phyloP scores from a whole-genome alignment of 2,113 vertebrate species.

The Apodemus sylvaticus region DNA sequence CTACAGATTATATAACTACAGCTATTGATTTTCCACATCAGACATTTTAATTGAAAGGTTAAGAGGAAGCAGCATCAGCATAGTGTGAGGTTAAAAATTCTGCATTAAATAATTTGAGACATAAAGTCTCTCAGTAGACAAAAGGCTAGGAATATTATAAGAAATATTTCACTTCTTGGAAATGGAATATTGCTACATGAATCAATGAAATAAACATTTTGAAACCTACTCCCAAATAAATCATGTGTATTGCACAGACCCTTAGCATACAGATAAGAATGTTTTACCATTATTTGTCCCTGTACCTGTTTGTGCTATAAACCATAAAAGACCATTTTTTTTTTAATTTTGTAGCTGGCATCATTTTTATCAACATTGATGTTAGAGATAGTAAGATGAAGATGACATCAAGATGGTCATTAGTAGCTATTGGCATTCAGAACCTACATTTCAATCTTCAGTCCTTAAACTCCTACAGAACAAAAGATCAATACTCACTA shows the following conservation, averaged over 20 bases:
- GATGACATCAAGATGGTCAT: not conserved
- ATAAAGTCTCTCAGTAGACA: not conserved
- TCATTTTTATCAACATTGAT: not conserved
- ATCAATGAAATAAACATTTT: not conserved
- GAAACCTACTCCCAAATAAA: slow-evolving; percentile 19
- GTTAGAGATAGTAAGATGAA: not conserved
- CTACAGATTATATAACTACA: slow-evolving; percentile 67
- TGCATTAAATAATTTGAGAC: slow-evolving; percentile 53
- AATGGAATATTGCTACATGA: not conserved
- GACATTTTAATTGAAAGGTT: slow-evolving; percentile 74
- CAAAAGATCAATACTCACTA: slow-evolving; percentile 11
- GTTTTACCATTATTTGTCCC: not conserved
- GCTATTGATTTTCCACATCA: slow-evolving; percentile 69
- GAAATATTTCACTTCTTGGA: slow-evolving; percentile 23
- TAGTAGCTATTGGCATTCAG: not conserved
- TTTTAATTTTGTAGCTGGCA: not conserved
- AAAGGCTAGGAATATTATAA: slow-evolving; percentile 41
- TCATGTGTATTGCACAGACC: not conserved
- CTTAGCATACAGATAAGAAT: not conserved
- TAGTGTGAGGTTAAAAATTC: slow-evolving; percentile 62
- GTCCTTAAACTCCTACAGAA: not conserved
- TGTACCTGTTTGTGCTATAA: not conserved
- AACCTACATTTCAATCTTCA: slow-evolving; percentile 24
- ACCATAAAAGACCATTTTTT: not conserved
- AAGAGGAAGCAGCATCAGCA: slow-evolving; percentile 65